These are phyloP conservation scores for Limnephilus marmoratus DNA, from an alignment of 2,888 invertebrate species.

Conservation along the genomic window DNA sequence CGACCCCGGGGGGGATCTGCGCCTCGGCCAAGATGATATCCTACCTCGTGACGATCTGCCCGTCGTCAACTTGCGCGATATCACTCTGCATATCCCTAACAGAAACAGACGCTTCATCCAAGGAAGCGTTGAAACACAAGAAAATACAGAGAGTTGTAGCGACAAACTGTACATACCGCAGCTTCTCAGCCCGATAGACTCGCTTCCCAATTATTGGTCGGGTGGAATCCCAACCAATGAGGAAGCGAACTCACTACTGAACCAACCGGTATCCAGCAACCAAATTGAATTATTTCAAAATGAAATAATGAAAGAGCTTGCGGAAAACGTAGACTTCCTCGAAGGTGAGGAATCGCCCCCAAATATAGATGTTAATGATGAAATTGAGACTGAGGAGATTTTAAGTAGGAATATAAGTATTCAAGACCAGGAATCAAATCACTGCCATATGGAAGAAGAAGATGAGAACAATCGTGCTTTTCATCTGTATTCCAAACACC, in stretches of 20 bases:
- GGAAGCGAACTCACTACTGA: neutral
- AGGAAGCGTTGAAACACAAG: neutral
- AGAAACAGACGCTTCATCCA: neutral
- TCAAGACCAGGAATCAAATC: conserved; percentile 42
- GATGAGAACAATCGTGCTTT: conserved; percentile 24
- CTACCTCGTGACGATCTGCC: conserved; percentile 48
- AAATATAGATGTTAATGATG: conserved; percentile 50
- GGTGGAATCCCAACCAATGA: neutral
- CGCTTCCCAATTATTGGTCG: neutral
- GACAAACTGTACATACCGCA: neutral
- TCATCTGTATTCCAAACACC: neutral
- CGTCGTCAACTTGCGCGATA: conserved; percentile 46
- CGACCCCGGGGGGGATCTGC: neutral
- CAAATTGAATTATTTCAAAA: conserved; percentile 25
- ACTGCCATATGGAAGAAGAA: conserved; percentile 43
- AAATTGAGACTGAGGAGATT: conserved; percentile 54
- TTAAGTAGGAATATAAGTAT: conserved; percentile 50
- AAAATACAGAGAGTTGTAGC: conserved; percentile 9
- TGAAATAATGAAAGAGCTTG: conserved; percentile 35
- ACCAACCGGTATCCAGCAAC: conserved; percentile 14
- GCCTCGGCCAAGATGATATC: conserved; percentile 42
- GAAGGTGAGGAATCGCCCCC: conserved; percentile 26
- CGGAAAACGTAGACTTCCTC: conserved; percentile 12
- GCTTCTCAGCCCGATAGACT: conserved; percentile 7
- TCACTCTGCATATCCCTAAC: conserved; percentile 28